Percentiles rank a stretch among this genome's conserved stretches.
These are phyloP conservation scores for Eupithecia subumbrata DNA, from an alignment of 2,888 invertebrate genomes.

Conservation along the genomic window DNA sequence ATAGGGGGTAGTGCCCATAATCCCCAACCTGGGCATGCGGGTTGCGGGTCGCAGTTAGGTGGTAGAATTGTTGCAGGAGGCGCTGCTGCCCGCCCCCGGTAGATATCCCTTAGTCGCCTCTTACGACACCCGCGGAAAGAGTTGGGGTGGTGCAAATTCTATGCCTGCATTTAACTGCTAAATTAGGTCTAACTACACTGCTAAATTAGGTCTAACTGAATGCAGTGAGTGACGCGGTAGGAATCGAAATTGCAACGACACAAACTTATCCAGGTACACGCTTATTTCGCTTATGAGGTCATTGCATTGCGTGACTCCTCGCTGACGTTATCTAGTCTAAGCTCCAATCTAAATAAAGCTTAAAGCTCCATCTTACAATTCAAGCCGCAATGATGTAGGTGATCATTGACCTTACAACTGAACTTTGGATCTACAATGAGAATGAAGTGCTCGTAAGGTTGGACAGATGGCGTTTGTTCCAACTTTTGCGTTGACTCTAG, in stretches of 20 bases:
- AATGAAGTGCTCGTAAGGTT: constrained; percentile 2
- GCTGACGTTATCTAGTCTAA: neutral
- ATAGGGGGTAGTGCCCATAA: too few species aligned
- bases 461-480: constrained; percentile 33
- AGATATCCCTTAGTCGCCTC: too few species aligned
- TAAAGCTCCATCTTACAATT: constrained; percentile 39
- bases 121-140: too few species aligned
- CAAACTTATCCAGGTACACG: too few species aligned
- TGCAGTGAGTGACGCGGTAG: neutral
- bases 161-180: too few species aligned
- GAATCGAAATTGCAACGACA: neutral
- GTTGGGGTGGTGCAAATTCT: too few species aligned
- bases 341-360: neutral
- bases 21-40: too few species aligned
- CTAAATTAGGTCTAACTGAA: neutral
- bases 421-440: constrained; percentile 2
- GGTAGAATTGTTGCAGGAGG: too few species aligned
- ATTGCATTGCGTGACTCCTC: neutral
- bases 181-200: too few species aligned
- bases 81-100: too few species aligned
- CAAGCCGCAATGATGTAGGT: constrained; percentile 20
- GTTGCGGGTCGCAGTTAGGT: too few species aligned
- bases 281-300: neutral
- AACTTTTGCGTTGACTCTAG: neutral
- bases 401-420: constrained; percentile 23